Base-by-base conservation (phyloP, 1,140 invertebrate species). In the Aleiodes sp. region DNA sequence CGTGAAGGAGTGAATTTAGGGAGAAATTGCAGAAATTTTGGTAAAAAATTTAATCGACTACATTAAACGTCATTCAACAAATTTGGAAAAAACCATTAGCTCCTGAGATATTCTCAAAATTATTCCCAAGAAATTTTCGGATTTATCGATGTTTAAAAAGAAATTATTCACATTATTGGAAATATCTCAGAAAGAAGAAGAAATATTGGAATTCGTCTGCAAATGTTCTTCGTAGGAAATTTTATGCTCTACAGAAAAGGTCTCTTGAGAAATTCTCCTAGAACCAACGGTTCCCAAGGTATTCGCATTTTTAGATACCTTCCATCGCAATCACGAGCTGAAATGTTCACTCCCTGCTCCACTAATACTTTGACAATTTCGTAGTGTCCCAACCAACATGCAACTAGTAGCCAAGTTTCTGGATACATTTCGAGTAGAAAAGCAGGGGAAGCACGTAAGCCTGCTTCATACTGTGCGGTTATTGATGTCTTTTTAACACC, bases 401-500 rank as follows among this genome's bases (percentile, higher is more conserved):
- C 73, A 35, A 84, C 69, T 16, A 86, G 26, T 1, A 86, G 75
- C 77, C 82, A 86, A 9, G 83, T 84, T 39, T 82, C 79, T 57
- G 83, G 82, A 80, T 80, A 84, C 57, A 75, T 79, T 24, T 64
- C 31, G 7, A 86, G 52, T 41, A 84, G 56, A 35, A 78, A 71
- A n/a, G 66, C 71, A n/a, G n/a, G n/a, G n/a, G n/a, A 6, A 73
- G 56, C 12, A 63, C 75, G 52, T 74, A 70, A 16, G 57, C 65
- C 71, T 52, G 73, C 68, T 29, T 78, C 75, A 63, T 81, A 79
- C 65, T 84, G 79, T 14, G 68, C 71, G 14, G 65, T 72, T 16
- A 75, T 26, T 4, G 76, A 71, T 14, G 71, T 68, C 65, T 80
- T 84, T 65, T 72, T 78, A 57, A 73, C 35, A 28, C 61, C 60